Base-by-base conservation (phyloP, 2,113 vertebrate species). In the Clinocottus analis region DNA sequence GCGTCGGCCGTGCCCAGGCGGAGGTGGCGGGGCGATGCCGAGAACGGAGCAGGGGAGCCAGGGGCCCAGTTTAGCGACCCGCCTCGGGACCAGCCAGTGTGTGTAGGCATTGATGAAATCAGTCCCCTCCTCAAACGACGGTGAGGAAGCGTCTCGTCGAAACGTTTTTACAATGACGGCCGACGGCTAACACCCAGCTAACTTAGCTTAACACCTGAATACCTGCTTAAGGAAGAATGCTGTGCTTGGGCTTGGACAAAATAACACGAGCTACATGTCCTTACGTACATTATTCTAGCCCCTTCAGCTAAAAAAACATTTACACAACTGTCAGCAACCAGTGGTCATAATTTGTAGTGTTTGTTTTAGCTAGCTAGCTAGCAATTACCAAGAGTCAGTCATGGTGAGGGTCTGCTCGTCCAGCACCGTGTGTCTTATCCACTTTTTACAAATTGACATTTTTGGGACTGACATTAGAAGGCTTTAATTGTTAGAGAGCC, bases 1-100 rank as follows among this genome's bases (percentile, higher is more conserved):
- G 71, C 94, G 39, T 90, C 94, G 39, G 87, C 90, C 59, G 90
- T 92, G 75, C 94, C 94, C 29, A 63, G 93, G 87, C 92, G 86
- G 87, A 93, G 93, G 89, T 90, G 80, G 92, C 87, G 82, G 85
- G 90, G 87, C 82, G 91, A 91, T 37, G 86, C 65, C 73, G 85
- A 64, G 85, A 91, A 82, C 33, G 60, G 72, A 53, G 79, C 77
- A 2, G 69, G 19, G 33, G 85, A 91, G 62, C 61, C 87, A 53
- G 88, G 90, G 91, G 91, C 90, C 88, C 82, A 84, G 64, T 70
- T 16, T 67, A 39, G 61, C 64, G 66, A 86, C 5, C 70, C 55
- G 56, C 70, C 17, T 45, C 61, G 29, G 59, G 76, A 88, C 21
- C 86, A 66, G 61, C 45, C 23, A 2, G 64, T 37, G 12, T 33